Evolutionary conservation across 2,797 vertebrate species (phyloP).

Genomic region (Enteromius thamalakanensis): DNA sequence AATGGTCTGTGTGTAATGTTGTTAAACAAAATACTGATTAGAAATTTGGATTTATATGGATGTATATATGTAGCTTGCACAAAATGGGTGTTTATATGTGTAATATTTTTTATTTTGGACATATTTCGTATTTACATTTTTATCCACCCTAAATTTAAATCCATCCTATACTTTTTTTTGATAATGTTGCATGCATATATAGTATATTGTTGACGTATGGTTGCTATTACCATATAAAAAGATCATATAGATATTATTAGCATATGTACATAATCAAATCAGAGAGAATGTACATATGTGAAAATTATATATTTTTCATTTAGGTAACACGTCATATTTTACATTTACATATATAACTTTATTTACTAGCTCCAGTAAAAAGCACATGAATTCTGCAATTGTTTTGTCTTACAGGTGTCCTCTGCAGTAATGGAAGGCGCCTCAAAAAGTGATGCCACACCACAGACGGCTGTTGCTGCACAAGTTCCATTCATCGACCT

Average conservation of each 20-base stretch:
- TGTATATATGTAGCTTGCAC: neutral
- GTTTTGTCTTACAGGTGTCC: neutral
- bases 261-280: neutral
- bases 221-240: neutral
- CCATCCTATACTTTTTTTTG: too few species aligned
- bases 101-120: neutral
- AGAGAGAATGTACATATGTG: neutral
- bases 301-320: neutral
- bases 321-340: neutral
- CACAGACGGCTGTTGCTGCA: slow-evolving; percentile 80
- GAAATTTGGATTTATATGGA: neutral
- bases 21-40: neutral
- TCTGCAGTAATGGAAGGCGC: slow-evolving; percentile 69
- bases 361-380: neutral
- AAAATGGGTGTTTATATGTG: neutral
- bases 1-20: neutral
- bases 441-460: slow-evolving; percentile 59
- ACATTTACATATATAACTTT: neutral
- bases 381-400: neutral
- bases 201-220: neutral
- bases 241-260: neutral
- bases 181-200: too few species aligned
- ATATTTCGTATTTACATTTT: neutral
- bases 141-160: neutral
- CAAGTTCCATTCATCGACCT: slow-evolving; percentile 91